phyloP scores from a whole-genome alignment of 2,797 vertebrate genomes.

The Cetoscarus ocellatus region DNA sequence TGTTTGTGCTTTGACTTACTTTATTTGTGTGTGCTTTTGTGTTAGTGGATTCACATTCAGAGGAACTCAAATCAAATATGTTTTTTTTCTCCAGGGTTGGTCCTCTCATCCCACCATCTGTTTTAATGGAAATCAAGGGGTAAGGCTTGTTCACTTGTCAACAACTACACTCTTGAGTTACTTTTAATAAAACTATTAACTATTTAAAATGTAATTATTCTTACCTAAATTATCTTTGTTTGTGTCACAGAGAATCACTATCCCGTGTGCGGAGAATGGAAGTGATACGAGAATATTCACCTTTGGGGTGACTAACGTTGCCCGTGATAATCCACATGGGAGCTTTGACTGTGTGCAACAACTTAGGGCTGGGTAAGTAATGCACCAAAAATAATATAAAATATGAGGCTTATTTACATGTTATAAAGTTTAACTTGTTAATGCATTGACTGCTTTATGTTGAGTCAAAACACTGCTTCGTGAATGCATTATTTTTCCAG shows the following conservation, averaged over 20 bases:
- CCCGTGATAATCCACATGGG: slow-evolving; percentile 90
- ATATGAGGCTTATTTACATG: no score
- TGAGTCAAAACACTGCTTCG: no score
- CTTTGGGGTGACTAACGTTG: slow-evolving; percentile 90
- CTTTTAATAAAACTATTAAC: background rate
- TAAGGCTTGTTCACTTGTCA: slow-evolving; percentile 44
- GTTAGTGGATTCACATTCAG: background rate
- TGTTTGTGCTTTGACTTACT: no score
- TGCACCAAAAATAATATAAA: background rate
- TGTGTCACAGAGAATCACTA: slow-evolving; percentile 85
- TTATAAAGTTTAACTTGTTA: background rate
- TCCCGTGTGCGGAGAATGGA: slow-evolving; percentile 85
- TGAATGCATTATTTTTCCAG: no score
- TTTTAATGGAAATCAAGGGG: slow-evolving; percentile 81
- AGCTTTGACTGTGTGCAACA: slow-evolving; percentile 94
- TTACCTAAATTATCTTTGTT: background rate
- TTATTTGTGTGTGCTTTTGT: background rate
- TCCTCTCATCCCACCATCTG: slow-evolving; percentile 66
- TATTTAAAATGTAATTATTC: background rate
- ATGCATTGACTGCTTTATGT: no score
- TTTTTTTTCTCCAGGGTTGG: slow-evolving; percentile 52
- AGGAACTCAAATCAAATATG: background rate
- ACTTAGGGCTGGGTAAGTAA: slow-evolving; percentile 84
- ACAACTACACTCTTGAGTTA: background rate
- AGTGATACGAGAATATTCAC: slow-evolving; percentile 85